These are phyloP conservation scores for Orchesella flavescens DNA, from an alignment of 2,888 invertebrate species.

Conservation along the genomic window DNA sequence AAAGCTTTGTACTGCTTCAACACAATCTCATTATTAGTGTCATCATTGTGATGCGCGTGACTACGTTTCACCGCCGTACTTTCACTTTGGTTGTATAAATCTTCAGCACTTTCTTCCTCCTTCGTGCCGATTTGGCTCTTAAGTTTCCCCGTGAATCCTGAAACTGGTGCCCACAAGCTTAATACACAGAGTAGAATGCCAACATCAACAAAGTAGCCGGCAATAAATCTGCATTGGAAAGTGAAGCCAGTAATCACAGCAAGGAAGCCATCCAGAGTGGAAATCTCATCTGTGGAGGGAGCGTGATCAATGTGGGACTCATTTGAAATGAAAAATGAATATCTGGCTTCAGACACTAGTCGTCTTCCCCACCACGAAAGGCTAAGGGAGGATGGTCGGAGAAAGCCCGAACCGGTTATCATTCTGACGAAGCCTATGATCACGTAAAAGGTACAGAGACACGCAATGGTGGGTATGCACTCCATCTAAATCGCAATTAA, in stretches of 20 bases:
- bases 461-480: slow-evolving; percentile 5
- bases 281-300: slow-evolving; percentile 26
- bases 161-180: slow-evolving; percentile 48
- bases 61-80: background rate
- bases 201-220: slow-evolving; percentile 48
- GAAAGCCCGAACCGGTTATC: slow-evolving; percentile 50
- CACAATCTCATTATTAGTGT: slow-evolving; percentile 26
- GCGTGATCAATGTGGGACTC: slow-evolving; percentile 30
- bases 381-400: slow-evolving; percentile 28
- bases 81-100: background rate
- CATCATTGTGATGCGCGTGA: background rate
- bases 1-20: slow-evolving; percentile 46
- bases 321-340: slow-evolving; percentile 45
- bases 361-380: slow-evolving; percentile 38
- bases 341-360: slow-evolving; percentile 54
- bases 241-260: slow-evolving; percentile 30
- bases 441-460: slow-evolving; percentile 37
- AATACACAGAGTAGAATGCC: slow-evolving; percentile 38
- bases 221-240: slow-evolving; percentile 46
- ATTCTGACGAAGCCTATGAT: slow-evolving; percentile 42
- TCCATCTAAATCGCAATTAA: slow-evolving; percentile 31
- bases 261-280: slow-evolving; percentile 24
- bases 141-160: slow-evolving; percentile 36
- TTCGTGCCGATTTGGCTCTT: background rate
- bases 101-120: no score